These are phyloP conservation scores for Helicorthomorpha holstii DNA, from an alignment of 1,140 invertebrate species.

Conservation along the genomic window DNA sequence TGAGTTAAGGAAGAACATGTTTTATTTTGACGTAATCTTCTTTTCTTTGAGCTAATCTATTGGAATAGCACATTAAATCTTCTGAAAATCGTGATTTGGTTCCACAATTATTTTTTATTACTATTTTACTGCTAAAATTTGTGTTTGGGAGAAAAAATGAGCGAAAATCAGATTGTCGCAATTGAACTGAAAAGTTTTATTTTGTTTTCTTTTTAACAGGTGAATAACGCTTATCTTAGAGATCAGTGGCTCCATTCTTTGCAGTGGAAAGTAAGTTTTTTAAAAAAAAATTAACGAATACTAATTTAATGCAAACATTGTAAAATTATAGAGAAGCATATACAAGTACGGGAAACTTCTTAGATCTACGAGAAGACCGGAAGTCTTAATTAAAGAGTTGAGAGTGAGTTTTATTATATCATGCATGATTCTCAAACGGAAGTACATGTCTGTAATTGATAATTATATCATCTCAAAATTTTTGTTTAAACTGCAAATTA, in stretches of 20 bases:
- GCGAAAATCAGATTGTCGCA: too few species aligned
- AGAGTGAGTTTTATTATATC: constrained; percentile 34
- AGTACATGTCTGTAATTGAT: not conserved
- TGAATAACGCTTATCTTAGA: constrained; percentile 56
- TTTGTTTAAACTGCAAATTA: not conserved
- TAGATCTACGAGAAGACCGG: constrained; percentile 43
- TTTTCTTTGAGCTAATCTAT: too few species aligned
- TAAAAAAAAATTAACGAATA: not conserved
- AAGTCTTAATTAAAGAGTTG: constrained; percentile 63
- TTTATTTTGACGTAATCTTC: too few species aligned
- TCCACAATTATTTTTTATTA: too few species aligned
- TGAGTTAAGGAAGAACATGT: too few species aligned
- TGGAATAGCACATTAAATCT: too few species aligned
- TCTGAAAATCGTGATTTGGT: too few species aligned
- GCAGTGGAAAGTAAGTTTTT: constrained; percentile 54
- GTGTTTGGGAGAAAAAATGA: too few species aligned
- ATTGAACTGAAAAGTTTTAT: too few species aligned
- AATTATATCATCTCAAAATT: not conserved
- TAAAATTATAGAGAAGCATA: constrained; percentile 46
- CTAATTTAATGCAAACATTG: not conserved
- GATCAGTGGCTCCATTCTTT: constrained; percentile 75
- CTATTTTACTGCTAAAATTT: too few species aligned
- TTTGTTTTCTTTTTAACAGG: constrained; percentile 35
- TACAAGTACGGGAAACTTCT: constrained; percentile 57
- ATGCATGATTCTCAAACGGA: not conserved